Percentiles rank a stretch among this genome's conserved stretches.
Conservation (phyloP, 2,797 vertebrate species). For the Meda fulgida region DNA sequence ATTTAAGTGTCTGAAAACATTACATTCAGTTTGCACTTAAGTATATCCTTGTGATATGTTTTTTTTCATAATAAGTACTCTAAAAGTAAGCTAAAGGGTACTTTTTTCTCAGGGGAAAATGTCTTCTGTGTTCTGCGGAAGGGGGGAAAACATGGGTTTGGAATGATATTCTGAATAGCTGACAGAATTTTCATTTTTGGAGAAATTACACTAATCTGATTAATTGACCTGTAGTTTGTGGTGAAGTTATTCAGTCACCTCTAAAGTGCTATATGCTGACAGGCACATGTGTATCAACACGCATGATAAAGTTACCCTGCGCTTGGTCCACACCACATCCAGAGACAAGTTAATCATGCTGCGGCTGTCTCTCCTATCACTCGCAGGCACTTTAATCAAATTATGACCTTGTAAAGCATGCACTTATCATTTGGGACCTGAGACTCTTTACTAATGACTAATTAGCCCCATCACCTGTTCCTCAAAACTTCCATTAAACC, state of each 20-base stretch:
- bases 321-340: conserved; percentile 50
- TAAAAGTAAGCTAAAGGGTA: too few relatives aligned
- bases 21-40: too few relatives aligned
- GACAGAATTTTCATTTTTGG: neutral
- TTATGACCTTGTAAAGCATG: conserved; percentile 85
- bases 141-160: neutral
- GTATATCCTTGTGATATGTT: too few relatives aligned
- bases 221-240: neutral
- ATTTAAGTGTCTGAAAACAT: too few relatives aligned
- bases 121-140: neutral
- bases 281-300: conserved; percentile 60
- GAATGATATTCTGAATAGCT: neutral
- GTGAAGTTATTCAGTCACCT: conserved; percentile 46
- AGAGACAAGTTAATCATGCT: conserved; percentile 77
- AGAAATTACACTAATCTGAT: neutral
- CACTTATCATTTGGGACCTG: conserved; percentile 82
- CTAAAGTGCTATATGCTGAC: conserved; percentile 47
- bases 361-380: conserved; percentile 77
- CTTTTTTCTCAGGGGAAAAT: neutral
- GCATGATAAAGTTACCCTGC: conserved; percentile 67
- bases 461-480: conserved; percentile 85
- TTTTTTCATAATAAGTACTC: neutral
- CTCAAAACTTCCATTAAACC: conserved; percentile 77
- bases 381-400: conserved; percentile 83
- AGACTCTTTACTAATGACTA: conserved; percentile 83